These are phyloP conservation scores for Argopecten irradians DNA, from an alignment of 1,140 invertebrate genomes.

Conservation along the genomic window DNA sequence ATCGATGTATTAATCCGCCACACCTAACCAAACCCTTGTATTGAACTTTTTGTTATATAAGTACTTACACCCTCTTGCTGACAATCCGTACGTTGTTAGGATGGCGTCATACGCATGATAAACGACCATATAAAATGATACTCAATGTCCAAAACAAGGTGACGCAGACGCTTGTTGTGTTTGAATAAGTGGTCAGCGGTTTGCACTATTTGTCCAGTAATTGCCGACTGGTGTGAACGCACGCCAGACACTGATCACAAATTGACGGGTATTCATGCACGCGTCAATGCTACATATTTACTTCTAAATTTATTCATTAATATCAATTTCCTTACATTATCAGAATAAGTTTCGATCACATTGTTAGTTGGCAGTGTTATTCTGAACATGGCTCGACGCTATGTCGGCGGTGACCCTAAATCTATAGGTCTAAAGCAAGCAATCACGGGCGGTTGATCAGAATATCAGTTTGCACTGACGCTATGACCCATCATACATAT, in stretches of 20 bases:
- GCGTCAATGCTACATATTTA: background rate
- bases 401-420: no score
- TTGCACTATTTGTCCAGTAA: background rate
- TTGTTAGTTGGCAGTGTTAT: background rate
- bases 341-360: background rate
- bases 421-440: background rate
- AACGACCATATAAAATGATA: background rate
- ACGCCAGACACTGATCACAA: background rate
- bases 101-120: background rate
- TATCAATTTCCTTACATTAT: background rate
- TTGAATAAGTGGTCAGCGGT: background rate
- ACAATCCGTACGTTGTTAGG: background rate
- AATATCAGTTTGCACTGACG: no score
- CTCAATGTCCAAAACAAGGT: background rate
- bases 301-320: background rate
- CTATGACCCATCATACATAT: no score
- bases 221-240: background rate
- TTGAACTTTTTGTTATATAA: no score
- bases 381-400: no score
- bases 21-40: background rate
- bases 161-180: slow-evolving; percentile 4
- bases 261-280: background rate
- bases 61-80: background rate
- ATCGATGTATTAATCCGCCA: background rate
- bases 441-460: no score